Evolutionary conservation across 2,888 invertebrate species (phyloP).

Genomic region (Cancer borealis): DNA sequence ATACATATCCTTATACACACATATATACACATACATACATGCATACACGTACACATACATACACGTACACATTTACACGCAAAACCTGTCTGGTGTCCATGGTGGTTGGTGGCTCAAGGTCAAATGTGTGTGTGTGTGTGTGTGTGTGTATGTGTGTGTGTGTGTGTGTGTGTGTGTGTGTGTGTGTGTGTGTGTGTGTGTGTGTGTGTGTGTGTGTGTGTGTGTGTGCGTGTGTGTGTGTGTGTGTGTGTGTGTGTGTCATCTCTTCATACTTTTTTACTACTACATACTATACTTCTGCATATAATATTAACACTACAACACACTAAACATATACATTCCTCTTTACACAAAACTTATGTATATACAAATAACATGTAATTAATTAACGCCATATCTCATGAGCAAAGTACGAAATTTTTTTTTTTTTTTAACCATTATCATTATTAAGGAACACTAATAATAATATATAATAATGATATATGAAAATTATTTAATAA

Average conservation of each 20-base stretch:
- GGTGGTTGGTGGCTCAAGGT: neutral
- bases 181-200: neutral
- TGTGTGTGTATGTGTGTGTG: neutral
- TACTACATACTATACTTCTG: neutral
- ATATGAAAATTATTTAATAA: too few species aligned
- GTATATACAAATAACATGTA: too few species aligned
- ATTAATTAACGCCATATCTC: too few species aligned
- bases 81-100: neutral
- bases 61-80: neutral
- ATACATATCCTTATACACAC: too few species aligned
- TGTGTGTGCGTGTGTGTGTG: neutral
- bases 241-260: neutral
- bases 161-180: neutral
- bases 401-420: too few species aligned
- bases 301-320: neutral
- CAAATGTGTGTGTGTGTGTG: neutral
- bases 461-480: too few species aligned
- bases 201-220: neutral
- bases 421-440: too few species aligned
- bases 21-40: too few species aligned
- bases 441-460: too few species aligned
- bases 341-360: too few species aligned
- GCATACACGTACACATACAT: neutral
- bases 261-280: neutral
- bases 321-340: too few species aligned